Evolutionary conservation across 2,888 invertebrate genomes (phyloP), one percentile per base, ranked within the genome.

Genomic region (Xestoiulus laeticollis): DNA sequence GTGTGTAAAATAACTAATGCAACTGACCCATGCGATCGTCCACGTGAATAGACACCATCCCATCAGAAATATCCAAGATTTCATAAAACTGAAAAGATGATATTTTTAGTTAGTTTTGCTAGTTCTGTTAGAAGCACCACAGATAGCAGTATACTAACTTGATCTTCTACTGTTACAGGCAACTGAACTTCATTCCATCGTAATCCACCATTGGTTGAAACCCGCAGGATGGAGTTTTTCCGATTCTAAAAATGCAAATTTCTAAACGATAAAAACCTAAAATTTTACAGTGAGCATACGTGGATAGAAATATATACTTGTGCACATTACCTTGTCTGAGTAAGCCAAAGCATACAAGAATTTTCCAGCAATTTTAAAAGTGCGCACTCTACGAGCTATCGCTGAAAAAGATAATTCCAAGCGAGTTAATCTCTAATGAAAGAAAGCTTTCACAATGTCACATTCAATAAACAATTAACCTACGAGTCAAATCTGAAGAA

Each of bases 21-120:
- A 83, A 85, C 32, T 83, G 44, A 87, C 88, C 87, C 68, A 30
- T n/a, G 0, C 53, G 19, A 33, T 87, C 33, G 68, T 88, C 88
- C 16, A 88, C 88, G 26, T 88, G 88, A 84, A 88, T 88, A 19
- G 82, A 88, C 14, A 88, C 88, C 88, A 88, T 88, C 59, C 88
- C 88, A 48, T 88, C 88, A 26, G 88, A 88, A 85, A 88, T 88
- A 53, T 88, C 88, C 32, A 88, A 43, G 33, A 88, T 68, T 26
- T 85, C 68, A 43, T 88, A 88, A 87, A 88, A 88, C 88, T 88
- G 33, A n/a, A 53, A 86, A 0, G 44, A 87, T 1, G 19, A n/a
- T n/a, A n/a, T 32, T 84, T 59, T 87, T 87, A 85, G 10, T 48
- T 6, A 82, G 10, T 14, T 83, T 38, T 32, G 16, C n/a, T 14